Base-by-base conservation (phyloP, 2,888 invertebrate genomes). In the Cephus rjabovi region DNA sequence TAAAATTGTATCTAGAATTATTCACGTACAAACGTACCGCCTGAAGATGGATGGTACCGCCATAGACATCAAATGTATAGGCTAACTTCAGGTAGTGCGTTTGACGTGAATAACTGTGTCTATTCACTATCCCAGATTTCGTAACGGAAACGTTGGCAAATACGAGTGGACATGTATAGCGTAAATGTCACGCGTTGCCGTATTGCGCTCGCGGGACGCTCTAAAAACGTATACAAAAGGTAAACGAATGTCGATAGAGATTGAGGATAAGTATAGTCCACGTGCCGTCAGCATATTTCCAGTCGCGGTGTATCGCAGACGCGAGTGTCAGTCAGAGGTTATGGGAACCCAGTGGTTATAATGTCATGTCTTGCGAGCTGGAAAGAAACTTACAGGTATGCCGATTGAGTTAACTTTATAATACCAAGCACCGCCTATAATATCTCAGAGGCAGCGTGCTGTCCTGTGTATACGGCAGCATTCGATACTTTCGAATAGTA, bases 251-350 rank as follows among this genome's bases (percentile, higher is more conserved):
- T 77, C 80, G 81, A 75, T 83, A 80, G 83, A 56, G 23, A 85
- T 86, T 80, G 75, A 73, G 79, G 86, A 86, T 85, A 85, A 85
- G 83, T 83, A 81, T 76, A 86, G 83, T 80, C 80, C 83, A 81
- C 81, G 83, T 80, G 83, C 80, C 81, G 77, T 75, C 83, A 77
- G 78, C 80, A 80, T 85, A 56, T 56, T 56, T 56, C 9, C 23
- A 56, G 56, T 56, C 56, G 56, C 23, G 1, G 9, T 56, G 23
- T 56, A 56, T 9, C 23, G 74, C 23, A 74, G 31, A 34, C 68
- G 34, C 34, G 30, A 69, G 77, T 79, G 79, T 75, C 79, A 77
- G 80, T 81, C 76, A 79, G 79, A 79, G 85, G 82, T 84, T 82
- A 79, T 84, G 84, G 84, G 83, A 85, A 85, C 80, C 79, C 79